Evolutionary conservation across 2,113 vertebrate species (phyloP).

Genomic region (Opisthocomus hoazin): DNA sequence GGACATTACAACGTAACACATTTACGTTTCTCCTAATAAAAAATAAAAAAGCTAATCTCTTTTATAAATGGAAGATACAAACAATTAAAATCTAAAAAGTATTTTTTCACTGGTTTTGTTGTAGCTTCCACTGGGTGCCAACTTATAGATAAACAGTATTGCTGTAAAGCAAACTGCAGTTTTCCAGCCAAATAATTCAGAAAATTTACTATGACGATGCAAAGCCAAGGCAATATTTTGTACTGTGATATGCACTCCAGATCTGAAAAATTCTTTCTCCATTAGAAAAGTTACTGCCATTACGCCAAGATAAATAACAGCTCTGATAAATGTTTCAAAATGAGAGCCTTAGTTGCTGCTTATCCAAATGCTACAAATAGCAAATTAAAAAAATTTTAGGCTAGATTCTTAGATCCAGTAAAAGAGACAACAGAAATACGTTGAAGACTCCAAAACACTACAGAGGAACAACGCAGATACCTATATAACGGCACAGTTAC

Average conservation of each 20-base stretch:
- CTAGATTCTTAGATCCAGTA: neutral
- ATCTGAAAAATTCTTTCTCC: neutral
- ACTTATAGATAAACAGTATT: neutral
- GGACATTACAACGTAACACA: neutral
- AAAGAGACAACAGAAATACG: neutral
- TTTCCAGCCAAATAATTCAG: neutral
- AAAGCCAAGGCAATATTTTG: neutral
- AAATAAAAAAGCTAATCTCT: neutral
- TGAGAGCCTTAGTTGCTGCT: neutral
- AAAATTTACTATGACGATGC: neutral
- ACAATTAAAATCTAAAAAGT: neutral
- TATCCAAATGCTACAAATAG: neutral
- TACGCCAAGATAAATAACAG: slow-evolving; percentile 23
- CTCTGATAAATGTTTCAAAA: neutral
- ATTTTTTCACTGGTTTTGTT: neutral
- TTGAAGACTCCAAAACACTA: neutral
- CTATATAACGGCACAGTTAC: neutral
- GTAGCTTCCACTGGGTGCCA: neutral
- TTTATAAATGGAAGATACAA: neutral
- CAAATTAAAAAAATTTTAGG: neutral
- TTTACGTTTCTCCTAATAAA: neutral
- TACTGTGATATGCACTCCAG: neutral
- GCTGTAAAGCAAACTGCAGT: neutral
- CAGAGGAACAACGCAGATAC: neutral
- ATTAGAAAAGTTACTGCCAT: neutral